Evolutionary conservation across 2,888 invertebrate genomes (phyloP).

Genomic region (Neoscelio sp.): DNA sequence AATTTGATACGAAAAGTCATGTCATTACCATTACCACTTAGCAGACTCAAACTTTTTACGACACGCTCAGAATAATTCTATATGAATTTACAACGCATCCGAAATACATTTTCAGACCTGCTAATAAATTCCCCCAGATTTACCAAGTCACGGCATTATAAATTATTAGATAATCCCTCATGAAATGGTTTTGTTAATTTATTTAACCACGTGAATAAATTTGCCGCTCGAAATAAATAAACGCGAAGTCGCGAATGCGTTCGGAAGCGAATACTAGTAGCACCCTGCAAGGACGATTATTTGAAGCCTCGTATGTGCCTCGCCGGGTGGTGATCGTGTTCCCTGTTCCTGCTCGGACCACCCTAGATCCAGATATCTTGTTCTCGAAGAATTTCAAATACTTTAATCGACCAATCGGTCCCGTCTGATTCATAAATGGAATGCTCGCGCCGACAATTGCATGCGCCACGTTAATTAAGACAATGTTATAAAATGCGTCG

Average conservation of each 20-base stretch:
- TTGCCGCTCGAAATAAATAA: slow-evolving; percentile 11
- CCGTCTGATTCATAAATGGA: slow-evolving; percentile 4
- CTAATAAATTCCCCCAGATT: slow-evolving; percentile 52
- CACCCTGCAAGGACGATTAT: slow-evolving; percentile 62
- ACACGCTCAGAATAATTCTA: neutral
- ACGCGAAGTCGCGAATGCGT: slow-evolving; percentile 18
- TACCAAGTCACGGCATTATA: slow-evolving; percentile 52
- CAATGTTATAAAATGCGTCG: too few species aligned
- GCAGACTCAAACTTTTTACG: slow-evolving; percentile 20
- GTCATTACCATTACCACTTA: slow-evolving; percentile 27
- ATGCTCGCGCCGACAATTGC: neutral
- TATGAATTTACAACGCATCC: slow-evolving; percentile 33
- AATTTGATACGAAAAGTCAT: slow-evolving; percentile 21
- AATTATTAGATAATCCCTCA: slow-evolving; percentile 60
- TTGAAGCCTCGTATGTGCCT: slow-evolving; percentile 51
- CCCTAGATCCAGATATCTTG: slow-evolving; percentile 41
- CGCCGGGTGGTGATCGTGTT: slow-evolving; percentile 65
- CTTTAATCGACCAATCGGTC: slow-evolving; percentile 22
- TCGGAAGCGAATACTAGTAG: slow-evolving; percentile 63
- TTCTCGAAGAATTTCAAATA: slow-evolving; percentile 43
- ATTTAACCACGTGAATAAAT: slow-evolving; percentile 42
- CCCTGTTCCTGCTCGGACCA: slow-evolving; percentile 52
- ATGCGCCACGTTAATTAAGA: too few species aligned
- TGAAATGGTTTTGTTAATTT: slow-evolving; percentile 49
- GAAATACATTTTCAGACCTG: slow-evolving; percentile 13